Conservation (phyloP, 2,797 vertebrate species). For the Varecia variegata region DNA sequence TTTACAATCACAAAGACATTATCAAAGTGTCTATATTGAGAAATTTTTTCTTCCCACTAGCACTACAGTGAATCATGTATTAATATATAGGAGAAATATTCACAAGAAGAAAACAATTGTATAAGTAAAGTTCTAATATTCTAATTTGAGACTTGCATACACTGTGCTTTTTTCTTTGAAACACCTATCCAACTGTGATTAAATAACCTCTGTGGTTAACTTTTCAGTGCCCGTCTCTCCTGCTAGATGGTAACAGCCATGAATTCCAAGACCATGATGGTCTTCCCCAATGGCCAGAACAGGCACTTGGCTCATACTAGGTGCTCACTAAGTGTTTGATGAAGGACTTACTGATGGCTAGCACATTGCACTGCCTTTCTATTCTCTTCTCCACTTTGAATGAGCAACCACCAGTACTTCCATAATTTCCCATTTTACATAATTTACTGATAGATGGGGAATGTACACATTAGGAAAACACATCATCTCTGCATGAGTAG, state of each 20-base stretch:
- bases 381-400: background rate
- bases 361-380: background rate
- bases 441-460: background rate
- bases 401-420: background rate
- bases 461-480: background rate
- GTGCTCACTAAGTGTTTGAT: background rate
- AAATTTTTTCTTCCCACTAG: background rate
- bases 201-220: fast-evolving
- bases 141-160: background rate
- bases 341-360: background rate
- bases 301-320: background rate
- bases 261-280: fast-evolving
- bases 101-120: background rate
- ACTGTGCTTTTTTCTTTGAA: background rate
- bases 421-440: background rate
- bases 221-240: fast-evolving
- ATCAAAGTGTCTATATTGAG: background rate
- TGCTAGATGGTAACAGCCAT: background rate
- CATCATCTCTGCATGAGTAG: background rate
- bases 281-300: background rate
- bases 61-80: background rate
- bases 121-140: background rate
- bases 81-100: background rate
- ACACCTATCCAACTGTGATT: too few species aligned
- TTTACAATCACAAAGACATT: background rate